Conservation (phyloP, 23 tunicate genomes). For the Ascidia mentula region DNA sequence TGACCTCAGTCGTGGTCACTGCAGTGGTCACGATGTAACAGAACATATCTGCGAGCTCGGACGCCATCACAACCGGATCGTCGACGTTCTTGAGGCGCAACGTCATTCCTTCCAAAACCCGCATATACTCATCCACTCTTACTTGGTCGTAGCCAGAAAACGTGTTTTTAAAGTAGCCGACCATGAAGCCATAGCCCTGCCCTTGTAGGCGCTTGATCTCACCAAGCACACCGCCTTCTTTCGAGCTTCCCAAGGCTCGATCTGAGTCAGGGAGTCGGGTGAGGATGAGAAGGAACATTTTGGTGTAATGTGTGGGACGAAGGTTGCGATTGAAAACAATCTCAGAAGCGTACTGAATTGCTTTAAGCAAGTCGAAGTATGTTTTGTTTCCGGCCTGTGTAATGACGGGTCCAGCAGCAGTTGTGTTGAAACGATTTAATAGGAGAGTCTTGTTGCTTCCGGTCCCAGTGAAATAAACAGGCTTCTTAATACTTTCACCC, state of each 20-base stretch:
- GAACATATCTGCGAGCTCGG: slow-evolving; percentile 45
- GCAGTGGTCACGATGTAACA: slow-evolving; percentile 29
- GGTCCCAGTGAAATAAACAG: not conserved
- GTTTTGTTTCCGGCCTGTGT: not conserved
- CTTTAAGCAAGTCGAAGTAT: not conserved
- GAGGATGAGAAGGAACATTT: slow-evolving; percentile 16
- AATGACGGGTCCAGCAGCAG: not conserved
- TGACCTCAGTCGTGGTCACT: not conserved
- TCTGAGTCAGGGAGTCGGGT: not conserved
- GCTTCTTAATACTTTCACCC: not conserved
- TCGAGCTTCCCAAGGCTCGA: not conserved
- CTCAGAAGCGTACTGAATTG: not conserved
- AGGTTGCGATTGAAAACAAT: slow-evolving; percentile 17
- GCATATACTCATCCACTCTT: not conserved
- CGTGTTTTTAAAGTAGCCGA: slow-evolving; percentile 10
- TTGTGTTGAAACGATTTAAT: not conserved
- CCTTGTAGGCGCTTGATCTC: slow-evolving; percentile 18
- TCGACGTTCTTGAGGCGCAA: not conserved
- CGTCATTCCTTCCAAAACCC: slow-evolving; percentile 15
- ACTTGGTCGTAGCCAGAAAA: not conserved
- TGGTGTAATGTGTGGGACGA: slow-evolving; percentile 11
- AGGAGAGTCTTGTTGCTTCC: slow-evolving; percentile 19
- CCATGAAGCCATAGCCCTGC: slow-evolving; percentile 4
- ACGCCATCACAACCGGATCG: slow-evolving; percentile 13
- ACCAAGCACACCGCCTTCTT: not conserved